phyloP scores from a whole-genome alignment of 2,888 invertebrate genomes.

The Coecobrya sp. region DNA sequence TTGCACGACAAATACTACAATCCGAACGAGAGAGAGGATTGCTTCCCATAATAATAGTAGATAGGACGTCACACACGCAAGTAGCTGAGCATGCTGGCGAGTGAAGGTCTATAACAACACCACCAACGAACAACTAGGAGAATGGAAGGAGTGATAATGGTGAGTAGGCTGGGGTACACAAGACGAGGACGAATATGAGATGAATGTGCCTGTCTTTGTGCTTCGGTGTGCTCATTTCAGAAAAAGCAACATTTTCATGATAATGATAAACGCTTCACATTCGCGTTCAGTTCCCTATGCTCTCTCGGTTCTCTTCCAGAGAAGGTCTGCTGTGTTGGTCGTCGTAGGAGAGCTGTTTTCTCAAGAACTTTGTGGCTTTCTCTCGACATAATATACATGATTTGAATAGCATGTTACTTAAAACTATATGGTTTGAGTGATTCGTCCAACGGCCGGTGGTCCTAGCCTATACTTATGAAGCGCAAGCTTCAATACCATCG shows the following conservation, averaged over 20 bases:
- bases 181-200: neutral
- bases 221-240: neutral
- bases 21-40: neutral
- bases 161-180: neutral
- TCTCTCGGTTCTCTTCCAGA: neutral
- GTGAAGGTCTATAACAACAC: conserved; percentile 25
- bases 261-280: conserved; percentile 45
- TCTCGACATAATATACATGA: neutral
- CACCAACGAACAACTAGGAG: neutral
- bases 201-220: conserved; percentile 1
- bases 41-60: neutral
- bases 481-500: too few relatives aligned
- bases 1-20: conserved; percentile 3
- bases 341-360: neutral
- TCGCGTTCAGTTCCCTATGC: neutral
- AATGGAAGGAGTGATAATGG: neutral
- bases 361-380: neutral
- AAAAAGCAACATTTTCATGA: conserved; percentile 33
- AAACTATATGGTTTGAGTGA: neutral
- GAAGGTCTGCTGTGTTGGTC: neutral
- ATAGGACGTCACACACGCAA: neutral
- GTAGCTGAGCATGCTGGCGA: neutral
- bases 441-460: too few relatives aligned
- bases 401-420: neutral
- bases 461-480: too few relatives aligned